Evolutionary conservation across 2,888 invertebrate species (phyloP).

Genomic region (Rotaria sp.): DNA sequence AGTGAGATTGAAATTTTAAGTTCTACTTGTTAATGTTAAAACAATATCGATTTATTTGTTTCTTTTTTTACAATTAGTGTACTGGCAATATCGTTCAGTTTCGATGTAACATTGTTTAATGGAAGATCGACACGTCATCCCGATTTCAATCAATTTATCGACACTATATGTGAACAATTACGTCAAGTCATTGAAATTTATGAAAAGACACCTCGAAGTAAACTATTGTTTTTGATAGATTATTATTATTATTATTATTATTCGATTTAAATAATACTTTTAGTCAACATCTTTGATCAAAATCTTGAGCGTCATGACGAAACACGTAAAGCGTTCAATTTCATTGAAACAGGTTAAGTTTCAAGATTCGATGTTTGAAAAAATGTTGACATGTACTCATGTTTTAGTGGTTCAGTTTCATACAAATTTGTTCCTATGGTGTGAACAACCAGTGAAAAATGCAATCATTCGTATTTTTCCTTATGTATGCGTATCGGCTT

Average conservation of each 20-base stretch:
- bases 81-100: not conserved
- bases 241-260: too few relatives aligned
- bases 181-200: constrained; percentile 33
- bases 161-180: constrained; percentile 7
- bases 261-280: too few relatives aligned
- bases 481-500: not conserved
- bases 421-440: not conserved
- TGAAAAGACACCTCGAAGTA: not conserved
- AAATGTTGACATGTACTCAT: too few relatives aligned
- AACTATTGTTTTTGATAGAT: not conserved
- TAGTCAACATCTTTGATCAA: not conserved
- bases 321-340: not conserved
- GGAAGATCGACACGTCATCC: not conserved
- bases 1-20: constrained; percentile 55
- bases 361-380: not conserved
- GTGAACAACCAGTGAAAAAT: not conserved
- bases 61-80: not conserved
- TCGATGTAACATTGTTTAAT: not conserved
- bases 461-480: not conserved
- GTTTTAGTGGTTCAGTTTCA: not conserved
- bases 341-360: not conserved
- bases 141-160: constrained; percentile 29
- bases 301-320: not conserved
- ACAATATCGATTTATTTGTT: too few relatives aligned
- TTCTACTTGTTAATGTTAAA: not conserved